Conservation (phyloP, 23 tunicate genomes). For the Clavelina lepadiformis region DNA sequence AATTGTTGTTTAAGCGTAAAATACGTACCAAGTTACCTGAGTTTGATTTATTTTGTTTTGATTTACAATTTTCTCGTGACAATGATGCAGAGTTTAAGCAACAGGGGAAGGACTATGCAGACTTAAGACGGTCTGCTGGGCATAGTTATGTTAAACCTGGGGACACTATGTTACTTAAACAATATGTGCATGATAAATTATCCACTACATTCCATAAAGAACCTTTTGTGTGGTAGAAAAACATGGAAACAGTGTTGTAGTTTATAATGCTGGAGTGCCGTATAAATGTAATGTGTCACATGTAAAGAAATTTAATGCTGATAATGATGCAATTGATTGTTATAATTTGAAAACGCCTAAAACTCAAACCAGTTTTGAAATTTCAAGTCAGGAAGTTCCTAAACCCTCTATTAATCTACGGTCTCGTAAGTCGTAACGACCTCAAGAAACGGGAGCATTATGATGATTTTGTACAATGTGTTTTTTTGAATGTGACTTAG, state of each 20-base stretch:
- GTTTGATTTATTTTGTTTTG: neutral
- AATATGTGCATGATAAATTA: neutral
- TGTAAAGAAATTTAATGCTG: neutral
- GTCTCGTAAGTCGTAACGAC: too few species aligned
- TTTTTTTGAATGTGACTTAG: too few species aligned
- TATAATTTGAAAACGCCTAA: too few species aligned
- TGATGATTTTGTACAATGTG: too few species aligned
- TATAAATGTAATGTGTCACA: constrained; percentile 3
- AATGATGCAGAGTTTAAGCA: neutral
- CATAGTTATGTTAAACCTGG: neutral
- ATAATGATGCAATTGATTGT: too few species aligned
- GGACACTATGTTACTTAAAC: constrained; percentile 1
- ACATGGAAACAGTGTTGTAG: constrained; percentile 2
- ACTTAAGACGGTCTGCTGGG: constrained; percentile 1
- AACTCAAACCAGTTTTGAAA: too few species aligned
- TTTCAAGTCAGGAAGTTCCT: too few species aligned
- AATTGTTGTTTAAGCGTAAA: constrained; percentile 18
- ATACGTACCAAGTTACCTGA: constrained; percentile 7
- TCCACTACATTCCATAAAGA: neutral
- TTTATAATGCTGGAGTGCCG: neutral
- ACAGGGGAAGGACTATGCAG: constrained; percentile 2
- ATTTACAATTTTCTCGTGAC: too few species aligned
- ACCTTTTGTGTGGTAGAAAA: neutral
- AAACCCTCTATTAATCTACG: too few species aligned
- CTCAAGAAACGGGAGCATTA: too few species aligned